A percentile compares a stretch with the other conserved stretches of the same genome.
Conservation (phyloP, 1,140 invertebrate species). For the Drosophila yakuba region DNA sequence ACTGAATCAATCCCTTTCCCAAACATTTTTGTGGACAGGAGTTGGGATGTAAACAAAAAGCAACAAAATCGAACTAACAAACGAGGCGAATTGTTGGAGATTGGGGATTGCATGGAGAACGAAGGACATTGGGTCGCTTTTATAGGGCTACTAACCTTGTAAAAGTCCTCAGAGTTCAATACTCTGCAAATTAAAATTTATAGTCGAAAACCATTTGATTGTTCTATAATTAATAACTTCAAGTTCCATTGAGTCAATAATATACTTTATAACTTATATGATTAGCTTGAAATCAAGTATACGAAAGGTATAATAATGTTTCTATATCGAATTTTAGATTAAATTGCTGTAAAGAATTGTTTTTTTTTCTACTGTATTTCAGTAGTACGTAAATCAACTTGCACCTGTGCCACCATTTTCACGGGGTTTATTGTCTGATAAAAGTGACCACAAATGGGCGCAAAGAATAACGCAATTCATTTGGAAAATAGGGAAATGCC, state of each 20-base stretch:
- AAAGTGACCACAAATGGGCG: neutral
- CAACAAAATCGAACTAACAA: slow-evolving; percentile 71
- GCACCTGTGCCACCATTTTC: neutral
- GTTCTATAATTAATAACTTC: neutral
- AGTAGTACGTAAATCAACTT: slow-evolving; percentile 25
- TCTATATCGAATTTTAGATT: no score
- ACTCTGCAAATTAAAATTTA: neutral
- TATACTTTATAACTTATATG: no score
- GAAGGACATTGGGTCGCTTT: neutral
- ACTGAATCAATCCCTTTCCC: neutral
- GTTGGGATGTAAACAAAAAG: slow-evolving; percentile 31
- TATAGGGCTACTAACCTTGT: neutral
- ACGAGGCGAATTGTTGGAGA: neutral
- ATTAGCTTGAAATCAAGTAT: no score
- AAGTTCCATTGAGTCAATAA: no score
- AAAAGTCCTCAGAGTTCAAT: neutral
- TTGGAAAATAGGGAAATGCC: slow-evolving; percentile 35
- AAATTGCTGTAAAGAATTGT: neutral
- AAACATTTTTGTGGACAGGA: neutral
- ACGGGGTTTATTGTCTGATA: slow-evolving; percentile 8
- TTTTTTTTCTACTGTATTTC: neutral
- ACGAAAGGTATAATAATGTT: no score
- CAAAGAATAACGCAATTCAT: slow-evolving; percentile 9
- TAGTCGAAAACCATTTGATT: neutral
- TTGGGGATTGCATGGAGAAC: neutral